Evolutionary conservation across 2,113 vertebrate species (phyloP).

Genomic region (Misgurnus anguillicaudatus): DNA sequence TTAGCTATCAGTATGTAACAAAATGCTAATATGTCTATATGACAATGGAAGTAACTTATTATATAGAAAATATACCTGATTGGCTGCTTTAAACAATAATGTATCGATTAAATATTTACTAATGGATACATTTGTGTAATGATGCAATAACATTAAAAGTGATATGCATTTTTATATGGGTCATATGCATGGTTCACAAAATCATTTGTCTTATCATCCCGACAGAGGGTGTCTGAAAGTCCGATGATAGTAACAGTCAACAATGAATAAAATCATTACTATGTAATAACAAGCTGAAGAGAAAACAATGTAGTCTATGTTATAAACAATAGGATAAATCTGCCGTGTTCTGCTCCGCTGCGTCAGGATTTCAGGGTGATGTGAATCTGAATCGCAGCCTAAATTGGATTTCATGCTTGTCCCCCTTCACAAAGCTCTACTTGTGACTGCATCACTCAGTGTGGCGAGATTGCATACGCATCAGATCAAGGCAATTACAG

Average conservation of each 20-base stretch:
- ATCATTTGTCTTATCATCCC: background rate
- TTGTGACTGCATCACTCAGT: constrained; percentile 27
- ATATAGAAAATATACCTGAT: too few relatives aligned
- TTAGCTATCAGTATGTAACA: too few relatives aligned
- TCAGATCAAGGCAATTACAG: constrained; percentile 31
- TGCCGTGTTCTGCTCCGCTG: background rate
- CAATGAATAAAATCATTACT: background rate
- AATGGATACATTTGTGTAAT: too few relatives aligned
- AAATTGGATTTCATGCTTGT: constrained; percentile 53
- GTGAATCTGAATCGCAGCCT: constrained; percentile 33
- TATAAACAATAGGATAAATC: background rate
- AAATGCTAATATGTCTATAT: too few relatives aligned
- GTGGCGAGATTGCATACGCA: constrained; percentile 46
- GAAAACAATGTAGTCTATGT: background rate
- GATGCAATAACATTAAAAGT: too few relatives aligned
- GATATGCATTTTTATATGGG: too few relatives aligned
- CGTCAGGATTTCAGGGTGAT: constrained; percentile 30
- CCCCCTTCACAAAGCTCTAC: constrained; percentile 38
- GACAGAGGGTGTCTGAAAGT: background rate
- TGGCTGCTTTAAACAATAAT: too few relatives aligned
- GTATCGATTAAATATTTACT: too few relatives aligned
- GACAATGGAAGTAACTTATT: too few relatives aligned
- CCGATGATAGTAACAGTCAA: background rate
- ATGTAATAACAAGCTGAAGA: background rate
- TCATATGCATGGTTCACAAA: too few relatives aligned